phyloP scores from a whole-genome alignment of 2,888 invertebrate genomes.

The Platycnemis pennipes region DNA sequence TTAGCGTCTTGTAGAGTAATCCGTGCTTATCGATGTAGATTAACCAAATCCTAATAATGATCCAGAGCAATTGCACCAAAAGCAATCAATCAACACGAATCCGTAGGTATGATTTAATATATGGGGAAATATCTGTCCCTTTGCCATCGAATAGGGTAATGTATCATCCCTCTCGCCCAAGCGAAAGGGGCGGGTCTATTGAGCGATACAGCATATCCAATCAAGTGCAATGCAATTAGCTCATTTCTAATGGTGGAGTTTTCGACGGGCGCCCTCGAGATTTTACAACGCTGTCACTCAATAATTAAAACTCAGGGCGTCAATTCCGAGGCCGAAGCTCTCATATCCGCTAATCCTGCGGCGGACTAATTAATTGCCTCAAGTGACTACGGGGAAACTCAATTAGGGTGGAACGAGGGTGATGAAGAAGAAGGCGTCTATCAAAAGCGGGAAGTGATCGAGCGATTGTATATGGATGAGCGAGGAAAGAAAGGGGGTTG shows the following conservation, averaged over 20 bases:
- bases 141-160: too few species aligned
- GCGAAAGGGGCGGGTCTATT: too few species aligned
- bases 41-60: too few species aligned
- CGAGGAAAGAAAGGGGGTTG: background rate
- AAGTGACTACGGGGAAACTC: background rate
- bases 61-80: too few species aligned
- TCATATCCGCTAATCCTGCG: conserved; percentile 13
- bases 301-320: background rate
- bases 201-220: too few species aligned
- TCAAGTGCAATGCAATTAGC: background rate
- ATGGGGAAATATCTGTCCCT: too few species aligned
- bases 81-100: too few species aligned
- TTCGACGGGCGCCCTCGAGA: background rate
- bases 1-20: too few species aligned
- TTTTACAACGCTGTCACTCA: background rate
- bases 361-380: background rate
- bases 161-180: too few species aligned
- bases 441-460: background rate
- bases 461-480: background rate
- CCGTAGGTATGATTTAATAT: too few species aligned
- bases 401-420: background rate
- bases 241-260: background rate
- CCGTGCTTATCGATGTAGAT: too few species aligned
- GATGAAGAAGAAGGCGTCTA: background rate
- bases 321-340: background rate